Evolutionary conservation across 2,113 vertebrate species (phyloP), one percentile per base, ranked within the genome.

Genomic region (Polyodon spathula): DNA sequence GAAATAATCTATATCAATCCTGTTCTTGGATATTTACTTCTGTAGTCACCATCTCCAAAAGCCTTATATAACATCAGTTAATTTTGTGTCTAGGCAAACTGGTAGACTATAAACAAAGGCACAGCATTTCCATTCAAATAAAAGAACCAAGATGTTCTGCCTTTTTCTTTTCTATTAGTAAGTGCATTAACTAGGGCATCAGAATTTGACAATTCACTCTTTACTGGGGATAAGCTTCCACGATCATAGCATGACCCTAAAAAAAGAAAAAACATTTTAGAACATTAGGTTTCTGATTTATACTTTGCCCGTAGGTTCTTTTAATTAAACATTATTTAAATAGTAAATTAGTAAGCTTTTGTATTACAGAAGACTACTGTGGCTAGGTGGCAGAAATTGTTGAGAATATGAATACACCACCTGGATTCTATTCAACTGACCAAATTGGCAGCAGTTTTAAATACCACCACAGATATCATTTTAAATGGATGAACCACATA

Each of bases 181-280:
- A 71, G 70, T 82, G 81, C 79, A 78, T 63, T 74, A 27, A 73
- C 67, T 58, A 68, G 4, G 70, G 67, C 55, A 15, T 43, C 11
- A 37, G 42, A 2, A 66, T 67, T 48, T 0, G 15, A 0, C 37
- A 40, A 14, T 39, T 10, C 5, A 43, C 17, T 55, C 0, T 2
- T 79, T 86, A 96, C 65, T 97, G 89, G 0, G 94, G 94, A 71
- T 97, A 99, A 4, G 85, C 85, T 77, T 98, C 96, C 41, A 99
- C 86, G 17, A 98, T 68, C 94, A 99, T 98, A 0, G 88, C 95
- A 0, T 98, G 95, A 6, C 95, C 96, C 96, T 98, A 65, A 1
- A 78, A 79, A 15, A 66, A 57, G 4, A 59, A 7, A 37, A n/a
- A 60, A 43, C 37, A 37, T 38, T 0, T 0, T 6, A 48, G 54